Evolutionary conservation across 2,113 vertebrate genomes (phyloP), one percentile per base, ranked within the genome.

Genomic region (Mystacornis crossleyi): DNA sequence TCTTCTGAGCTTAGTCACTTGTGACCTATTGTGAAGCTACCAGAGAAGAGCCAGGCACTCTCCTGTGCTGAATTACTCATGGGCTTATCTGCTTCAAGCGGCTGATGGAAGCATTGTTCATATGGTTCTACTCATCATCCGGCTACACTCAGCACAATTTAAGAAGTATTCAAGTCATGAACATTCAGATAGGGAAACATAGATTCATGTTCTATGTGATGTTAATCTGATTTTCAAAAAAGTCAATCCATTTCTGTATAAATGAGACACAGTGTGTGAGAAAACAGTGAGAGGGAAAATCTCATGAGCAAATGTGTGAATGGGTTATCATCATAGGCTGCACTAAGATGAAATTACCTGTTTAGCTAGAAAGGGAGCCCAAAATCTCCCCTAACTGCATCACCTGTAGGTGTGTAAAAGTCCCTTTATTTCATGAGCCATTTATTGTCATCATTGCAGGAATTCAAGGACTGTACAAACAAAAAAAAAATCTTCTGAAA

Each of bases 61-160:
- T 86, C 67, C 64, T 23, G 62, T 80, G 34, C 69, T 96, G 91
- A 97, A 96, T 96, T 97, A 98, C 97, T 97, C 96, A 95, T 95
- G 54, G 18, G 0, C 18, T 95, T 83, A 58, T 91, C 81, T 55
- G 50, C 62, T 97, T 72, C 42, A 45, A 86, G 75, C 10, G 3
- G 40, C 58, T 96, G 73, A 55, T 31, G 70, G 90, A 95, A 93
- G 66, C 71, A 87, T 51, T 95, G 71, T 75, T 97, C 86, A 64
- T 40, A n/a, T 25, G 43, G 51, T 81, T 91, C 34, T 67, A 81
- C 93, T 81, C 88, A 73, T 60, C 90, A 90, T 62, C 55, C 45
- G 78, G 20, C 48, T 95, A n/a, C 51, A 23, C 75, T 75, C 60
- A 6, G 38, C 86, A 43, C 34, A 60, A 38, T 89, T 85, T 45